Base-by-base conservation (phyloP, 2,797 vertebrate species). In the Psittacula derbiana region DNA sequence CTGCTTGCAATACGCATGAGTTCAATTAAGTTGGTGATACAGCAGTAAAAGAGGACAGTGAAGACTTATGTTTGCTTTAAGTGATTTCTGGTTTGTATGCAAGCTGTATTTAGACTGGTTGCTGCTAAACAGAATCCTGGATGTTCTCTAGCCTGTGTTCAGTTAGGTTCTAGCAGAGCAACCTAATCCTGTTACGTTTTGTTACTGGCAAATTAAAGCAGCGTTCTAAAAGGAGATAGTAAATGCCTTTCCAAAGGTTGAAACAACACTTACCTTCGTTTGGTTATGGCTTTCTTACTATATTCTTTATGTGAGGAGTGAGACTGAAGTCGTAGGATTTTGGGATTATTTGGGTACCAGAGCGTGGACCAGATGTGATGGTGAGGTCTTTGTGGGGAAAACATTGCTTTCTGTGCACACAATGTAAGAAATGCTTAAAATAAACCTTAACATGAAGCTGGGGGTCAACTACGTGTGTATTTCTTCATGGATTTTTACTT, bases 211-310 rank as follows among this genome's bases (percentile, higher is more conserved):
- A 86, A 88, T 86, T 41, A 65, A 81, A 95, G 64, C 74, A 38
- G 4, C 4, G 31, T 41, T 74, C 60, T 79, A 12, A 70, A 65
- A 92, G 16, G 16, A 88, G 38, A n/a, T 81, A 69, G 70, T 44
- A 90, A 86, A 69, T 36, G 33, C 6, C 58, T 78, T 79, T 92
- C 43, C 36, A 71, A 85, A 91, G 55, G n/a, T 61, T 76, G 71
- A 85, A 93, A 81, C 10, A 52, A 25, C 25, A 12, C n/a, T 93
- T 94, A 70, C 2, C 30, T 95, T 82, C 84, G 83, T 90, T 92
- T 95, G 38, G 46, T 76, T 87, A 36, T 38, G 79, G 19, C 52
- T 92, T 88, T 64, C 44, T 52, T 73, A 31, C 67, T 41, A 16
- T 80, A 20, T 74, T 18, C 20, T 91, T 87, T 82, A 30, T 80